phyloP scores from a whole-genome alignment of 1,140 invertebrate genomes.

The Ooceraea biroi region DNA sequence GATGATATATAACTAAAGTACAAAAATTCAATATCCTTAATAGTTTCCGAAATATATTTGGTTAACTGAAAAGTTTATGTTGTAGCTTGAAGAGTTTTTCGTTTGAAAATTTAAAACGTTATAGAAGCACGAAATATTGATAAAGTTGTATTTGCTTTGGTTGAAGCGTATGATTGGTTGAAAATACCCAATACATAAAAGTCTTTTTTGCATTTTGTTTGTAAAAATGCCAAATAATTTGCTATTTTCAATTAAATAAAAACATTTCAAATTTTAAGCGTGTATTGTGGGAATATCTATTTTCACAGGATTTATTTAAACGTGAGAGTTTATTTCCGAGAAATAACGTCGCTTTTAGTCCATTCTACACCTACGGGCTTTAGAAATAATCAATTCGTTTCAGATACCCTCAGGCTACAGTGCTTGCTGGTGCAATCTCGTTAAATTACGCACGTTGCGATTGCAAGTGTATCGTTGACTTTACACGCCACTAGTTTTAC shows the following conservation, averaged over 20 bases:
- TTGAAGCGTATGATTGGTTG: no score
- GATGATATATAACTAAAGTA: not conserved
- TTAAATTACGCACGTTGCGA: conserved; percentile 23
- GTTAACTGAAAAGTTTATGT: no score
- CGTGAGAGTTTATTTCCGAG: not conserved
- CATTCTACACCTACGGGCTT: not conserved
- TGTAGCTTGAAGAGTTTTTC: no score
- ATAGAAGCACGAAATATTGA: no score
- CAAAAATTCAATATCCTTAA: not conserved
- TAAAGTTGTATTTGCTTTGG: no score
- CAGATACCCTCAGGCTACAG: not conserved
- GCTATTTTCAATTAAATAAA: not conserved
- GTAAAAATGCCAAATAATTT: no score
- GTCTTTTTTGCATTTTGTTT: no score
- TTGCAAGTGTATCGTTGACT: conserved; percentile 34
- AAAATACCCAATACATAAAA: no score
- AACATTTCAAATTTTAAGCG: not conserved
- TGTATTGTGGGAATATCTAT: not conserved
- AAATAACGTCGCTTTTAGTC: not conserved
- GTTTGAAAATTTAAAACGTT: no score
- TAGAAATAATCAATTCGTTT: conserved; percentile 1
- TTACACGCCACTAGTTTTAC: not conserved
- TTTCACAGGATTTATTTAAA: not conserved
- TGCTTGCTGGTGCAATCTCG: not conserved
- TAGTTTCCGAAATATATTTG: not conserved